phyloP scores from a whole-genome alignment of 1,140 invertebrate species.

The Triops longicaudatus region DNA sequence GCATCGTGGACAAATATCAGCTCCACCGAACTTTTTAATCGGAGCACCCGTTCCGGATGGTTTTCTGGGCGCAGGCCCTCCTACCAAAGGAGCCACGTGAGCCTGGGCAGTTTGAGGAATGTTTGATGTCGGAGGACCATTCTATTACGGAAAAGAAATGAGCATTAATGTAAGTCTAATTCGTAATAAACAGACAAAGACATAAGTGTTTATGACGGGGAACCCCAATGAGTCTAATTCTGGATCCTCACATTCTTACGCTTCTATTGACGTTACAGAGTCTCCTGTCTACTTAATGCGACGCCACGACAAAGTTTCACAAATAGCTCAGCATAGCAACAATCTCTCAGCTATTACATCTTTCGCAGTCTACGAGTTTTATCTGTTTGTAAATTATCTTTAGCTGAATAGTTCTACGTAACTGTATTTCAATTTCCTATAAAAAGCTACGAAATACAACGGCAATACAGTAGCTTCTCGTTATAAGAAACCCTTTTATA shows the following conservation, averaged over 20 bases:
- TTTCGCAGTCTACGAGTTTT: too few species aligned
- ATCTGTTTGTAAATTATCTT: too few species aligned
- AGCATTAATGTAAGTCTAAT: neutral
- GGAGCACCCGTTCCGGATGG: slow-evolving; percentile 10
- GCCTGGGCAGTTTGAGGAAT: slow-evolving; percentile 38
- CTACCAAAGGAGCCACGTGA: slow-evolving; percentile 37
- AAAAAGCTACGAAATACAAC: too few species aligned
- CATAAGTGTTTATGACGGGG: neutral
- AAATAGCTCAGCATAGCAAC: too few species aligned
- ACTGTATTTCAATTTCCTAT: too few species aligned
- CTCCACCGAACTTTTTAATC: slow-evolving; percentile 36
- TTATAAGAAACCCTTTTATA: too few species aligned
- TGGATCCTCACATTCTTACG: neutral
- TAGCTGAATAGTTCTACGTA: too few species aligned
- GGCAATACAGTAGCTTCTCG: too few species aligned
- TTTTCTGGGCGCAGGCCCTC: slow-evolving; percentile 27
- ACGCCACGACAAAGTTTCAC: too few species aligned
- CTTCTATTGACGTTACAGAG: slow-evolving; percentile 11
- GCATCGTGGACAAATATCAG: slow-evolving; percentile 39
- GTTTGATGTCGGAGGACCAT: slow-evolving; percentile 38
- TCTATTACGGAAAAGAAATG: slow-evolving; percentile 28
- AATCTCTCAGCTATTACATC: too few species aligned
- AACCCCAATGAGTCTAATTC: neutral
- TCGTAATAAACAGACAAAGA: neutral
- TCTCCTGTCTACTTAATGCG: neutral